Conservation (phyloP, 2,113 vertebrate genomes). For the Semnornis frantzii region DNA sequence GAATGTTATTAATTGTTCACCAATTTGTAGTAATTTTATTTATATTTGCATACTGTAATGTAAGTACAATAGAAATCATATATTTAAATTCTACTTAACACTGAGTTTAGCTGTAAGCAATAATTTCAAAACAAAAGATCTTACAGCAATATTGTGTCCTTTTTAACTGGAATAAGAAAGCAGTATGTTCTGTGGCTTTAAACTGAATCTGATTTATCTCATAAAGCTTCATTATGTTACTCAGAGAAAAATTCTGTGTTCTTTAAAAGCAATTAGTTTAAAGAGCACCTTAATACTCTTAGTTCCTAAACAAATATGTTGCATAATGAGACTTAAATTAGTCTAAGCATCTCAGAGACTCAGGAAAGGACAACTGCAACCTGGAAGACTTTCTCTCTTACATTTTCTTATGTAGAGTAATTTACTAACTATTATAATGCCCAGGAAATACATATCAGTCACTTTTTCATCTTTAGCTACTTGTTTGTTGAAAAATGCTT, state of each 20-base stretch:
- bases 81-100: slow-evolving; percentile 13
- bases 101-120: neutral
- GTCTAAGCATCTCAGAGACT: neutral
- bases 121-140: neutral
- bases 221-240: neutral
- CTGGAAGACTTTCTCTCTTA: neutral
- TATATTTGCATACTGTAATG: slow-evolving; percentile 47
- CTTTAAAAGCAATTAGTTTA: slow-evolving; percentile 15
- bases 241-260: neutral
- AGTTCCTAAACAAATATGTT: slow-evolving; percentile 13
- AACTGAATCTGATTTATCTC: neutral
- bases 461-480: neutral
- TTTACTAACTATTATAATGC: neutral
- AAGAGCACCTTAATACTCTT: neutral
- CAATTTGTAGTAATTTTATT: slow-evolving; percentile 66
- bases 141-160: neutral
- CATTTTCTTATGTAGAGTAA: neutral
- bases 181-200: slow-evolving; percentile 17
- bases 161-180: neutral
- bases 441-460: neutral
- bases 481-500: neutral
- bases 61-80: neutral
- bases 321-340: slow-evolving; percentile 6
- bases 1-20: slow-evolving; percentile 70
- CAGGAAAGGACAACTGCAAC: neutral